Evolutionary conservation across 2,797 vertebrate species (phyloP), one percentile per base, ranked within the genome.

Genomic region (Apogon talboti): DNA sequence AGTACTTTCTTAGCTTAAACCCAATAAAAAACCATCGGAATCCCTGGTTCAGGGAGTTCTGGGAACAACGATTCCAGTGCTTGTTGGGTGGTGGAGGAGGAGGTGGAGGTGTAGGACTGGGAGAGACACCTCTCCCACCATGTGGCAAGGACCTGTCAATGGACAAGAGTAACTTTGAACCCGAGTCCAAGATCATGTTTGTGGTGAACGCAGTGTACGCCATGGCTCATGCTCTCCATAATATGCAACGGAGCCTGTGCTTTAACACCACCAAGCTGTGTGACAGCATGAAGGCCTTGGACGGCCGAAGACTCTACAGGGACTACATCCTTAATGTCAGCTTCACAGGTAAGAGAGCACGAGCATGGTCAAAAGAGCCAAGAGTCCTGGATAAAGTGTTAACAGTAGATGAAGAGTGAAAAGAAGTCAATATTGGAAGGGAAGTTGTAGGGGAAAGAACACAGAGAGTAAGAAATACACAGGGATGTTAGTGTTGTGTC

Each of bases 161-260:
- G 61, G 95, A 97, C 87, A 94, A 94, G 58, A 95, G 88, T 42
- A 96, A 95, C 83, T 99, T 99, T 0, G 97, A 99, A 68, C 98
- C 98, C 7, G 98, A 99, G 85, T 98, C 98, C 66, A 99, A 99
- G 91, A 99, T 99, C 84, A 99, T 98, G 98, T 99, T 99, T 78
- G 98, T 99, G 60, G 95, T 99, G 61, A 99, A 99, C 0, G 98
- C 98, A 0, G 98, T 99, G n/a, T 99, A 97, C 8, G 96, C 96
- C 14, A 97, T 99, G 94, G 98, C 98, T n/a, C 93, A 95, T 0
- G 96, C 98, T 11, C 92, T 99, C 79, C 96, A 99, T 63, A 93
- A 95, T 71, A 98, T 99, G 97, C 98, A 99, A 79, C 92, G 95
- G 50, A 94, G 94, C 37, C 89, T 98, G 58, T 99, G 98, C 63